These are phyloP conservation scores for Chaetogeoica ovagalla DNA, from an alignment of 2,888 invertebrate species.

Conservation along the genomic window DNA sequence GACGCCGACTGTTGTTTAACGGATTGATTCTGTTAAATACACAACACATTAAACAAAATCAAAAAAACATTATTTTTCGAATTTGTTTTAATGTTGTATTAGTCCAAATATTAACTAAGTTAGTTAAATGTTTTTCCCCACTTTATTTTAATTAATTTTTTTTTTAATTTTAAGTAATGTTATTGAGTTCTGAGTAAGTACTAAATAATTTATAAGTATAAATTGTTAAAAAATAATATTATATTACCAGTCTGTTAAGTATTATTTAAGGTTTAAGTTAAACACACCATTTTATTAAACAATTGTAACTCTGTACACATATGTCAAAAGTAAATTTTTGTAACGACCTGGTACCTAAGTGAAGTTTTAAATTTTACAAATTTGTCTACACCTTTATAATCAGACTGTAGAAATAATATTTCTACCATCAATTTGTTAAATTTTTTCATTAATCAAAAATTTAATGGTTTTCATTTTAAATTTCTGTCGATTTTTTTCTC, in stretches of 20 bases:
- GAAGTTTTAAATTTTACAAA: not conserved
- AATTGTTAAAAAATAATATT: slow-evolving; percentile 40
- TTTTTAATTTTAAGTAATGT: not conserved
- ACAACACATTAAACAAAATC: not conserved
- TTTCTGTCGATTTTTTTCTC: not conserved
- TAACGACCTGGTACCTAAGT: slow-evolving; percentile 6
- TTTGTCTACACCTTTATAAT: not conserved
- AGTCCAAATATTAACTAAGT: slow-evolving; percentile 13
- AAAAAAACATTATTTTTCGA: not conserved
- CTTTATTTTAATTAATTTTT: not conserved
- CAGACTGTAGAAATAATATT: not conserved
- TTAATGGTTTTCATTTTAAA: not conserved
- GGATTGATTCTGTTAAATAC: slow-evolving; percentile 1
- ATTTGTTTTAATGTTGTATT: slow-evolving; percentile 20
- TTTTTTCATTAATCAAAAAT: slow-evolving; percentile 15
- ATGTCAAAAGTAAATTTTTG: no score
- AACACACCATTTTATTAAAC: no score
- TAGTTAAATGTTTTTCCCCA: not conserved
- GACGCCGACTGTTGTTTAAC: slow-evolving; percentile 1
- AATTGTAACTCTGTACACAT: no score
- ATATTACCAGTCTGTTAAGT: slow-evolving; percentile 42
- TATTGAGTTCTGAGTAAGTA: slow-evolving; percentile 23
- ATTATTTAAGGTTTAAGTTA: slow-evolving; percentile 32
- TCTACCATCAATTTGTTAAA: not conserved
- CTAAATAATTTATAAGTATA: slow-evolving; percentile 22